phyloP scores from a whole-genome alignment of 2,113 vertebrate species.

The Ictidomys tridecemlineatus region DNA sequence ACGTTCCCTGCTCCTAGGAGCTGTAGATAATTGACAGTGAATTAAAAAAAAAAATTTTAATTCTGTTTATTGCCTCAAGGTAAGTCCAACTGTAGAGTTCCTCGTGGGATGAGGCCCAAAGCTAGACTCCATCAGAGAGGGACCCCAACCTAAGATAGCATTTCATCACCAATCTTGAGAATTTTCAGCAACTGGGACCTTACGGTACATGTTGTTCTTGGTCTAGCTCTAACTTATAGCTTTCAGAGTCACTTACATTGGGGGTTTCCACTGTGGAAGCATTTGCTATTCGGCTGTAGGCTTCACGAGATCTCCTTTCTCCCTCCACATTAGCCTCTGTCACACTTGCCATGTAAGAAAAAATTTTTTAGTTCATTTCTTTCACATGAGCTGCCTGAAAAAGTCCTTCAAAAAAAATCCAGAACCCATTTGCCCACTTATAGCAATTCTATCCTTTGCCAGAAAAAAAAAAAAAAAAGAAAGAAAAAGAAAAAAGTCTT shows the following conservation, averaged over 20 bases:
- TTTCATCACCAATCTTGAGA: slow-evolving; percentile 3
- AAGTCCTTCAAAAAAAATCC: slow-evolving; percentile 66
- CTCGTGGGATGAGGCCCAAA: background rate
- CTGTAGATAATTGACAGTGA: background rate
- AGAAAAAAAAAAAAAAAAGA: slow-evolving; percentile 57
- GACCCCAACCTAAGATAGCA: background rate
- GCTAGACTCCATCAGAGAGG: background rate
- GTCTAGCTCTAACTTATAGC: background rate
- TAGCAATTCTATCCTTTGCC: slow-evolving; percentile 74
- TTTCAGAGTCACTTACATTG: slow-evolving; percentile 16
- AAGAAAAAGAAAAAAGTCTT: too few species aligned
- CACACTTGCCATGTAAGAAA: slow-evolving; percentile 63
- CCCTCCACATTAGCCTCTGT: background rate
- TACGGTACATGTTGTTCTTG: background rate
- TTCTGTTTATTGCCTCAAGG: background rate
- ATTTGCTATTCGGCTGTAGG: slow-evolving; percentile 19
- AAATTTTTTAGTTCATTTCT: slow-evolving; percentile 56
- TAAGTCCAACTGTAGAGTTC: background rate
- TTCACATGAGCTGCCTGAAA: background rate
- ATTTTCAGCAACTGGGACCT: background rate
- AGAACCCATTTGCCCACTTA: slow-evolving; percentile 61
- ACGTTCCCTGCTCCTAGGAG: background rate
- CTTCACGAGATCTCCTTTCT: slow-evolving; percentile 43
- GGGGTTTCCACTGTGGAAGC: slow-evolving; percentile 63
- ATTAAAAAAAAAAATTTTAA: background rate